Evolutionary conservation across 2,888 invertebrate genomes (phyloP).

Genomic region (Acrobasis suavella): DNA sequence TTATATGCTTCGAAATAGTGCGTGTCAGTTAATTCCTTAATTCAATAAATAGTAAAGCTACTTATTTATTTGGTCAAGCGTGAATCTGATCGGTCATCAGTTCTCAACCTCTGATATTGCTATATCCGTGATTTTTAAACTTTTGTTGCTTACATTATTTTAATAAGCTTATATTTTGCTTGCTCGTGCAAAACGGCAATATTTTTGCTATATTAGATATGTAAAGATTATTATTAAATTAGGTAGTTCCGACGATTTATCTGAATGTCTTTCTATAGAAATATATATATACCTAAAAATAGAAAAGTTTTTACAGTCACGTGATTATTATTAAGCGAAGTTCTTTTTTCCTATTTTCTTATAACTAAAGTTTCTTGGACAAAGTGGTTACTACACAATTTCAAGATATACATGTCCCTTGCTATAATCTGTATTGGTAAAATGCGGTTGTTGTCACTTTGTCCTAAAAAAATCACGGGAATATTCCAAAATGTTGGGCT

Average conservation of each 20-base stretch:
- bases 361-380: no score
- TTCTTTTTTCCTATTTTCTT: no score
- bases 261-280: no score
- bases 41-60: constrained; percentile 80
- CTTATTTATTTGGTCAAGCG: constrained; percentile 74
- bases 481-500: constrained; percentile 25
- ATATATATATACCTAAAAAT: no score
- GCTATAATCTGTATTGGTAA: background rate
- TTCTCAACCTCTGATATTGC: constrained; percentile 64
- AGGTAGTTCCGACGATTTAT: no score
- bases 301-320: no score
- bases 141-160: background rate
- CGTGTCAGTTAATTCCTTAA: constrained; percentile 81
- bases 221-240: no score
- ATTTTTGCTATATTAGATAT: no score
- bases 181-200: no score
- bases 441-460: background rate
- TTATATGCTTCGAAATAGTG: constrained; percentile 71
- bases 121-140: constrained; percentile 31
- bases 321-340: no score
- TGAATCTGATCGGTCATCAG: constrained; percentile 57
- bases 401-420: no score
- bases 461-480: constrained; percentile 24
- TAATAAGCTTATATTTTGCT: background rate
- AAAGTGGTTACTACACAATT: no score